Base-by-base conservation (phyloP, 2,113 vertebrate genomes). In the Spea multiplicata region DNA sequence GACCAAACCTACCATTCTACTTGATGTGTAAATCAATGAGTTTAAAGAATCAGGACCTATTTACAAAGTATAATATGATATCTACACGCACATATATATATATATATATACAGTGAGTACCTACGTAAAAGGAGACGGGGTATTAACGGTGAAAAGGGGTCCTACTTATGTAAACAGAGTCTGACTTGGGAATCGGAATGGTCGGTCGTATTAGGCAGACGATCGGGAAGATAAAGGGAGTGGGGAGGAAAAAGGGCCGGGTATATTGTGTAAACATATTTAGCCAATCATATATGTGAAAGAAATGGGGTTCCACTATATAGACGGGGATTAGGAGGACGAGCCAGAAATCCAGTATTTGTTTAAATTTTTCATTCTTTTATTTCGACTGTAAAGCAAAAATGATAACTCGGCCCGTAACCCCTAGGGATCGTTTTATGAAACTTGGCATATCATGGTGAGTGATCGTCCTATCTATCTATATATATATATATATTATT, bases 31-130 rank as follows among this genome's bases (percentile, higher is more conserved):
- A 10, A 9, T 46, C 46, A 70, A 62, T 14, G 45, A 59, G 44
- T 68, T 17, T 77, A 77, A 73, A 72, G 61, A 71, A 16, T 6
- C 5, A 45, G 48, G 59, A 66, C 44, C 13, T 80, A 80, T 80
- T 68, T 80, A 80, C 78, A 80, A 61, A 67, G 78, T 46, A 80
- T 46, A 6, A 50, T 74, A 68, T 68, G 50, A 13, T 80, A 80
- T 68, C 52, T 80, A 73, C 71, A 30, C 30, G 30, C 30, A 30
- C 30, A 30, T 2, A 78, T 78, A 74, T 80, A 80, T 80, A 13
- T 59, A 59, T 59, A 80, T 80, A 74, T 80, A 80, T 73, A 80
- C 71, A 80, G 71, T 47, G 65, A 72, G 71, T 80, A 80, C 50
- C 78, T 17, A 73, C 53, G 57, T 55, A 47, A 75, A 45, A 9